These are phyloP conservation scores for Rutilus rutilus DNA, from an alignment of 2,113 vertebrate species.

Conservation along the genomic window DNA sequence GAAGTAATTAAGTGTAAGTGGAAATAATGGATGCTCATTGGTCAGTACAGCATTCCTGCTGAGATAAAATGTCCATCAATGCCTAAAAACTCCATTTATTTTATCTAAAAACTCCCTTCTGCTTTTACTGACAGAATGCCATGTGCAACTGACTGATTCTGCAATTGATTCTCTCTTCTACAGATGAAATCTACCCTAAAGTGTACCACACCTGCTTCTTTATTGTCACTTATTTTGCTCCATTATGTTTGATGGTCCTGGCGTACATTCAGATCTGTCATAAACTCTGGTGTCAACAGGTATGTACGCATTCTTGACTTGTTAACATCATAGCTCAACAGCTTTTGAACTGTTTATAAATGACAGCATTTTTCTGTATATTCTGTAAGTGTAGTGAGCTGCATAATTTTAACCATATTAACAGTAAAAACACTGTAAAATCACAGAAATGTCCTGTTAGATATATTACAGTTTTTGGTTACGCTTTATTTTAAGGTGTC, in stretches of 20 bases:
- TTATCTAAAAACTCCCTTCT: background rate
- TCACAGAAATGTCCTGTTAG: too few relatives aligned
- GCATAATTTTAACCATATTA: too few relatives aligned
- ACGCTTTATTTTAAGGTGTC: too few relatives aligned
- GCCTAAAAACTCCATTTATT: background rate
- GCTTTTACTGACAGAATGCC: background rate
- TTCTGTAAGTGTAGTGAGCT: background rate
- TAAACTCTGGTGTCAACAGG: slow-evolving; percentile 96
- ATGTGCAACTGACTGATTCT: background rate
- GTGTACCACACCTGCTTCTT: slow-evolving; percentile 97
- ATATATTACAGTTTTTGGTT: too few relatives aligned
- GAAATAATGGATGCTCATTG: background rate
- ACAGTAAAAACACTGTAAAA: too few relatives aligned
- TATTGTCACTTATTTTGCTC: slow-evolving; percentile 92
- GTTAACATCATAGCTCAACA: background rate
- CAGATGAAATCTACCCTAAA: slow-evolving; percentile 93
- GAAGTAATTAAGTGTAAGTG: background rate
- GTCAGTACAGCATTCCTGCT: background rate
- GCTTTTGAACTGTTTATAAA: too few relatives aligned
- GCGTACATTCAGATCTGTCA: slow-evolving; percentile 97
- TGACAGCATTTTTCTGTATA: background rate
- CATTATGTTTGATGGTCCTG: slow-evolving; percentile 94
- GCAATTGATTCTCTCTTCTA: slow-evolving; percentile 63
- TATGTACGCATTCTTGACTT: slow-evolving; percentile 60
- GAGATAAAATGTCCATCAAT: background rate